Base-by-base conservation (phyloP, 2,888 invertebrate species). In the Gymnosoma rotundatum region DNA sequence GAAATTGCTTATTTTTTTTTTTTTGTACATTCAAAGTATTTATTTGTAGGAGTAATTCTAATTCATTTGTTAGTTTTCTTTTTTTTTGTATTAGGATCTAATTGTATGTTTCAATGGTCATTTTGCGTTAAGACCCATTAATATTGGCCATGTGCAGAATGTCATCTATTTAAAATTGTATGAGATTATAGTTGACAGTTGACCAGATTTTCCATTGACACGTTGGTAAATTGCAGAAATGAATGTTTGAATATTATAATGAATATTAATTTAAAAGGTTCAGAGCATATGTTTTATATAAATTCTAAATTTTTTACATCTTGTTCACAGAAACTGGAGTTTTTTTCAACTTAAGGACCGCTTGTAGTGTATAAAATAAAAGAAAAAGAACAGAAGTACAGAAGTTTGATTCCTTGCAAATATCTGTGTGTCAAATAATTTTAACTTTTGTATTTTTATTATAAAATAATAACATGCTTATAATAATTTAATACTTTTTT, bases 71-170 rank as follows among this genome's bases (percentile, higher is more conserved):
- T 32, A 2, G 32, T 32, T 32, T 32, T n/a, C n/a, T n/a, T 32
- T 32, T 2, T 32, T 32, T 2, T 32, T 32, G 25, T 25, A 25
- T 8, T 32, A 6, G 6, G 8, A 32, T 32, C 8, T 32, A 6
- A 7, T 32, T 32, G 56, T 25, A 14, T 42, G 25, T 20, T 69
- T 60, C 50, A 63, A 58, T 63, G 67, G 73, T 52, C 72, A 81
- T 63, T 70, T 66, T 67, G 48, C 36, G 18, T 63, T 73, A 32
- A 32, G 76, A 38, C 63, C 76, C 48, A 66, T 78, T 76, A 74
- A 82, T 78, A 78, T 85, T 85, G 78, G 74, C 64, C 78, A 81
- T 85, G 75, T 85, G 85, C 75, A 78, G 56, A 45, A 20, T 78
- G 82, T 74, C 64, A 82, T 66, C 60, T 56, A 75, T 64, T 78